Evolutionary conservation across 2,113 vertebrate genomes (phyloP).

Genomic region (Melospiza georgiana): DNA sequence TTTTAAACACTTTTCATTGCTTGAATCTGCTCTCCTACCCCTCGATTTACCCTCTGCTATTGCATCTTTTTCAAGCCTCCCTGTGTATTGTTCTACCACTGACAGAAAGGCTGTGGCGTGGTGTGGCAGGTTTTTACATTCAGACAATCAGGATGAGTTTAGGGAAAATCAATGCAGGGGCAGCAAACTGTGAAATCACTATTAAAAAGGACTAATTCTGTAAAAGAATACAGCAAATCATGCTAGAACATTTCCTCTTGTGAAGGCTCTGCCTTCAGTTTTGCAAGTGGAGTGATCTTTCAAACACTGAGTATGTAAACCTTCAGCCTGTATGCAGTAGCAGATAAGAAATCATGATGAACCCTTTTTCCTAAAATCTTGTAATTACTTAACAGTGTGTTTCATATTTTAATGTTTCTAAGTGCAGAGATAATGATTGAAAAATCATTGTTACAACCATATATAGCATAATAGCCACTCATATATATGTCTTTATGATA

Average conservation of each 20-base stretch:
- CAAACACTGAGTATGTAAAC: neutral
- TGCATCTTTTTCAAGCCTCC: neutral
- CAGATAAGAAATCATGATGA: neutral
- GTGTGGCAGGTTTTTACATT: neutral
- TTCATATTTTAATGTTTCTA: neutral
- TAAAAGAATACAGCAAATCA: neutral
- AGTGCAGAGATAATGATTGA: neutral
- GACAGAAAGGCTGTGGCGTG: neutral
- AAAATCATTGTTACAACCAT: neutral
- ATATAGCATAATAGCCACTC: neutral
- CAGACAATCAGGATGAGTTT: neutral
- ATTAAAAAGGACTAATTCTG: neutral
- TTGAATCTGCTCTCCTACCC: neutral
- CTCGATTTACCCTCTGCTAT: neutral
- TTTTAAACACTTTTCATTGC: constrained; percentile 7
- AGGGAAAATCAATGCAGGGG: neutral
- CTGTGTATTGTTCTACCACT: neutral
- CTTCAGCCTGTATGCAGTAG: neutral
- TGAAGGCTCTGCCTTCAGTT: neutral
- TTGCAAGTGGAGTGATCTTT: neutral
- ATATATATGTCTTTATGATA: neutral
- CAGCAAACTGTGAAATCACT: constrained; percentile 17
- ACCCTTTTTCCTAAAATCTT: neutral
- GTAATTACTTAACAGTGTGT: neutral
- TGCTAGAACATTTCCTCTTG: neutral